phyloP scores from a whole-genome alignment of 2,113 vertebrate genomes.

The Raja brachyura region DNA sequence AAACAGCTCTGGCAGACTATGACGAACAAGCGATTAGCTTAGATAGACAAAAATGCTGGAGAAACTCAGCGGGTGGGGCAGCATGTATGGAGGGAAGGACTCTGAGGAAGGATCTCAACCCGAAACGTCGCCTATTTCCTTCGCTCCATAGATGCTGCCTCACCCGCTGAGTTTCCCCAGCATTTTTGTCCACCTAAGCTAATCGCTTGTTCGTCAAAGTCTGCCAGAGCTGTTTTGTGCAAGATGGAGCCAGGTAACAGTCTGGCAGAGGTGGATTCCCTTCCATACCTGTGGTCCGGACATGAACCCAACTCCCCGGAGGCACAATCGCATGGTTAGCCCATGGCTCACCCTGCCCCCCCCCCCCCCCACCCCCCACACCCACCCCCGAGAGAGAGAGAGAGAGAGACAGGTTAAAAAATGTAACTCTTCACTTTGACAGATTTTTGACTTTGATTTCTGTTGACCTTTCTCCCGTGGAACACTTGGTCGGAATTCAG shows the following conservation, averaged over 20 bases:
- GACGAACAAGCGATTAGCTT: too few species aligned
- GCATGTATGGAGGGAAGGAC: too few species aligned
- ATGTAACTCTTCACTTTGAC: constrained; percentile 14
- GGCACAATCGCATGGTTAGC: constrained; percentile 16
- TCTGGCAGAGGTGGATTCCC: not conserved
- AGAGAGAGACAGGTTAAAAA: not conserved
- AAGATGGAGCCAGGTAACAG: not conserved
- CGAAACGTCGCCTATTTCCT: too few species aligned
- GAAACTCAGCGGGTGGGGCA: too few species aligned
- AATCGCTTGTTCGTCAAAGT: not conserved
- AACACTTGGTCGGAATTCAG: constrained; percentile 17
- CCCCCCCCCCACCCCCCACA: too few species aligned
- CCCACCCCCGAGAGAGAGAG: too few species aligned
- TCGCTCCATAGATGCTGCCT: too few species aligned
- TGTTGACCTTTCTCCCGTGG: constrained; percentile 21
- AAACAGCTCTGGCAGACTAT: too few species aligned
- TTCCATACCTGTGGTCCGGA: constrained; percentile 10
- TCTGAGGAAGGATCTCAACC: too few species aligned
- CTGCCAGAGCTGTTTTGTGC: not conserved
- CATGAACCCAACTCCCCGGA: not conserved
- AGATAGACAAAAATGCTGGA: too few species aligned
- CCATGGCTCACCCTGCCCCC: constrained; percentile 9
- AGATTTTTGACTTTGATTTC: constrained; percentile 35
- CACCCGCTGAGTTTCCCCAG: too few species aligned
- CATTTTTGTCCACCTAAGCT: not conserved